These are phyloP conservation scores for Urophycis tenuis DNA, from an alignment of 2,797 vertebrate genomes.

Conservation along the genomic window DNA sequence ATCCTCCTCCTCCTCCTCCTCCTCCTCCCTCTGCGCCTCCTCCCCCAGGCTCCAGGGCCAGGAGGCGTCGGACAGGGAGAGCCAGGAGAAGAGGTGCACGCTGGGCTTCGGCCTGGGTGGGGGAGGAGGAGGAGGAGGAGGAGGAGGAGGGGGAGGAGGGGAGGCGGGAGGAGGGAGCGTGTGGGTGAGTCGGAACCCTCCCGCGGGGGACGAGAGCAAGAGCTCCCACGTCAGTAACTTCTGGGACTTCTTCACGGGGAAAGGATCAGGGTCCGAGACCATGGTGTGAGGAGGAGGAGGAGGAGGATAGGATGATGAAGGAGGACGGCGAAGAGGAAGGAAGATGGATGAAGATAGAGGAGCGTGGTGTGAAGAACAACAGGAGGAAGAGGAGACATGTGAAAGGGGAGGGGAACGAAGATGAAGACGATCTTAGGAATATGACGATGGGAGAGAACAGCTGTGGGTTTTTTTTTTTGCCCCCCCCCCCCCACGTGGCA, in stretches of 20 bases:
- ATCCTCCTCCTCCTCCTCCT: slow-evolving; percentile 37
- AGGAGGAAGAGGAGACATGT: background rate
- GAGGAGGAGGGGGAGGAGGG: slow-evolving; percentile 12
- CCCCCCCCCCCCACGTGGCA: background rate
- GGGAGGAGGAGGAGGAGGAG: slow-evolving; percentile 7
- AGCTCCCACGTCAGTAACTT: slow-evolving; percentile 58
- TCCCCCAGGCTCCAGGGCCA: slow-evolving; percentile 32
- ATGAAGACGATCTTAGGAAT: background rate
- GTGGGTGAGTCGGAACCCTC: slow-evolving; percentile 69
- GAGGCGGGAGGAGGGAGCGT: slow-evolving; percentile 53
- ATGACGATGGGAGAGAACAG: background rate
- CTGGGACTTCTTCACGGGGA: slow-evolving; percentile 79
- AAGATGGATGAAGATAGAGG: background rate
- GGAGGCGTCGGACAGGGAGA: slow-evolving; percentile 22
- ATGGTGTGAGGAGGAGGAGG: slow-evolving; percentile 65
- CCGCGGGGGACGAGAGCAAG: slow-evolving; percentile 47
- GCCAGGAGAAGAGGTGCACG: slow-evolving; percentile 28
- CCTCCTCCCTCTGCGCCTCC: slow-evolving; percentile 20
- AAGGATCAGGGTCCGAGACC: slow-evolving; percentile 70
- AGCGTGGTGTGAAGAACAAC: background rate
- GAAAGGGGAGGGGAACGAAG: background rate
- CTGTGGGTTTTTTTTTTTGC: background rate
- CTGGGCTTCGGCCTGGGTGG: slow-evolving; percentile 33
- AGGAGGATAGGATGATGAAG: background rate
- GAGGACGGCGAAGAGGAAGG: background rate